These are phyloP conservation scores for Enhydra lutris DNA, from an alignment of 2,113 vertebrate genomes.

Conservation along the genomic window DNA sequence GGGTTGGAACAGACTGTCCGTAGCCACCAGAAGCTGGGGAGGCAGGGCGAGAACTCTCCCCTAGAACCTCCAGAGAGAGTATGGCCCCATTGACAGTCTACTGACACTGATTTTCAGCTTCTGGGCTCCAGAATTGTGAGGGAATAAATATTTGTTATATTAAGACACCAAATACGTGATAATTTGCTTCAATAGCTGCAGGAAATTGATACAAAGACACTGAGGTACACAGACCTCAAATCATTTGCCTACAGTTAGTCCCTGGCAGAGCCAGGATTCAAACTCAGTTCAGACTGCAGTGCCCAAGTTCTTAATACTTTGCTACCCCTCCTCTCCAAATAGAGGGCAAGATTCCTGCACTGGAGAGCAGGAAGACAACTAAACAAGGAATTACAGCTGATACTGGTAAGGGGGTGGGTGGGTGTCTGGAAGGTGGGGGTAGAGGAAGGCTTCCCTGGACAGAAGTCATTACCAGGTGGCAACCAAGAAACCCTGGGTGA, in stretches of 20 bases:
- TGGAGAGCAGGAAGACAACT: neutral
- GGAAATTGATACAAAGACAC: neutral
- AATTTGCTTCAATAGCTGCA: neutral
- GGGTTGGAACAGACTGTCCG: rapidly evolving
- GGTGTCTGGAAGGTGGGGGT: neutral
- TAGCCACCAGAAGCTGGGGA: neutral
- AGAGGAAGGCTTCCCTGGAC: neutral
- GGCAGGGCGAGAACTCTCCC: neutral
- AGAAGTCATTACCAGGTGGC: too few species aligned
- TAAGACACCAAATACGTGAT: neutral
- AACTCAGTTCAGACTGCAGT: neutral
- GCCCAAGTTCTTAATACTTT: neutral
- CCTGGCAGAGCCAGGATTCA: neutral
- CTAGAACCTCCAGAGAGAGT: neutral
- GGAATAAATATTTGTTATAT: neutral
- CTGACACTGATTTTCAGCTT: neutral
- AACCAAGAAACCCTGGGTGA: neutral
- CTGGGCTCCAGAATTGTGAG: neutral
- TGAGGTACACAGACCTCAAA: neutral
- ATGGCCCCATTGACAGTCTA: too few species aligned
- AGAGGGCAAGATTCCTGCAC: neutral
- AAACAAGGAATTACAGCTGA: neutral
- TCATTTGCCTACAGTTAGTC: neutral
- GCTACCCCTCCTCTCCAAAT: neutral
- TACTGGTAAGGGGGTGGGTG: neutral